Evolutionary conservation across 1,140 invertebrate species (phyloP).

Genomic region (Calephelis virginiensis): DNA sequence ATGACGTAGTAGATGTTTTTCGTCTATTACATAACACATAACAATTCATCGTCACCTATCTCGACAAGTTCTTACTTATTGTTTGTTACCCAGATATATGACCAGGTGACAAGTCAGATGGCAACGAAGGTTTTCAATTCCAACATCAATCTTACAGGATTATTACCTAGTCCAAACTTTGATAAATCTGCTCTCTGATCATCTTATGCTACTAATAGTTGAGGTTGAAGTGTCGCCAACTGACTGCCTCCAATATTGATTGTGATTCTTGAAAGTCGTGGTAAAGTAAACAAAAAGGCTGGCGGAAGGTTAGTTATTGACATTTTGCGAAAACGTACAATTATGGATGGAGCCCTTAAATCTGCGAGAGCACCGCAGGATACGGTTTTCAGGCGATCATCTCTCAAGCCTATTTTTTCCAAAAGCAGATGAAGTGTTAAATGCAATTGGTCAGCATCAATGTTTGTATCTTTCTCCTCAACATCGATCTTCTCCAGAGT

Average conservation of each 20-base stretch:
- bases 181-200: constrained; percentile 86
- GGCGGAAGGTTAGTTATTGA: constrained; percentile 87
- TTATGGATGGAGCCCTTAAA: constrained; percentile 84
- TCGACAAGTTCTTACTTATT: no score
- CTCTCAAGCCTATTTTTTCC: constrained; percentile 85
- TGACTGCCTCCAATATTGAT: constrained; percentile 89
- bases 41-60: constrained; percentile 88
- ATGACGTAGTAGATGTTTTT: constrained; percentile 78
- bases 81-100: constrained; percentile 83
- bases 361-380: constrained; percentile 90
- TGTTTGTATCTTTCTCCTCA: constrained; percentile 90
- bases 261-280: constrained; percentile 88
- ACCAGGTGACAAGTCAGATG: constrained; percentile 82
- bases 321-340: constrained; percentile 87
- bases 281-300: constrained; percentile 91
- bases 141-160: constrained; percentile 89
- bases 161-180: constrained; percentile 85
- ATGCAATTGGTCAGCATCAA: constrained; percentile 90
- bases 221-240: constrained; percentile 85
- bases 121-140: constrained; percentile 82
- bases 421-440: constrained; percentile 89
- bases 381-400: constrained; percentile 86
- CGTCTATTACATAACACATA: constrained; percentile 84
- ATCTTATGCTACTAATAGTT: constrained; percentile 88
- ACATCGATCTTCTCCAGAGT: constrained; percentile 87